Evolutionary conservation across 2,113 vertebrate species (phyloP).

Genomic region (Corythaixoides concolor): DNA sequence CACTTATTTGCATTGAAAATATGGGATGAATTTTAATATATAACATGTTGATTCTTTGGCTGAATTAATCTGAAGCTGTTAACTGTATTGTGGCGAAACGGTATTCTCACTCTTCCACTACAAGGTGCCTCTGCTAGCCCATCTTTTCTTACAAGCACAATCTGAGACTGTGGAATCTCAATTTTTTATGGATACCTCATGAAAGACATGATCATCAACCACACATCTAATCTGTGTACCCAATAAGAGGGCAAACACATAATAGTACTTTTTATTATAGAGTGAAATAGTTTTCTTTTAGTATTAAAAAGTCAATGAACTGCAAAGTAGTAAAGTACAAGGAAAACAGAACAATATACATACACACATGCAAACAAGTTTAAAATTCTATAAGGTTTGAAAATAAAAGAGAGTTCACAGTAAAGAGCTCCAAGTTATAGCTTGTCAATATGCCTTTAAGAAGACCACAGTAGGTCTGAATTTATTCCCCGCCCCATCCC

Average conservation of each 20-base stretch:
- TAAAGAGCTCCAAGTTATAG: background rate
- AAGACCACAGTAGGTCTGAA: background rate
- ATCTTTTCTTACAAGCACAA: background rate
- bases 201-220: background rate
- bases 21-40: background rate
- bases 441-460: background rate
- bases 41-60: background rate
- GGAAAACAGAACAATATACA: background rate
- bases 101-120: background rate
- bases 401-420: background rate
- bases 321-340: background rate
- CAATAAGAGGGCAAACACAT: background rate
- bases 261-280: background rate
- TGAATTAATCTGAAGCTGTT: background rate
- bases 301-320: background rate
- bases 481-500: fast-evolving
- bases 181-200: background rate
- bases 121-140: background rate
- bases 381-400: background rate
- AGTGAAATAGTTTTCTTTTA: too few relatives aligned
- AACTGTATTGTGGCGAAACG: background rate
- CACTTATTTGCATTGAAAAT: background rate
- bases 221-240: background rate
- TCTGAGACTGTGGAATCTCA: background rate
- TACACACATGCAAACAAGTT: background rate